phyloP scores from a whole-genome alignment of 2,888 invertebrate genomes.

The Pseudanteris insignis region DNA sequence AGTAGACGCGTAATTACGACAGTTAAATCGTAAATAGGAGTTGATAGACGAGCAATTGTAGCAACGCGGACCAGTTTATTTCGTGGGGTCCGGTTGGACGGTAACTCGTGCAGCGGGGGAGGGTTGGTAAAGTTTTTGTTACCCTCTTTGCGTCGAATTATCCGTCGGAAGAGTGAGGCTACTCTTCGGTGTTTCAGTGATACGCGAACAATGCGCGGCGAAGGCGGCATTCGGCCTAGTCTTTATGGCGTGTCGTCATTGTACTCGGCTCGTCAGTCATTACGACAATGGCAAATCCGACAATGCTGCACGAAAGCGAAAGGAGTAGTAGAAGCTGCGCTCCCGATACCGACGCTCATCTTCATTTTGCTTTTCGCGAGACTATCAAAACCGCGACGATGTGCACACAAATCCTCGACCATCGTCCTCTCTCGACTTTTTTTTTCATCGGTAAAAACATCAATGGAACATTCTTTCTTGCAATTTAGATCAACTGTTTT shows the following conservation, averaged over 20 bases:
- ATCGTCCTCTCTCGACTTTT: no score
- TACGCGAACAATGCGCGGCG: conserved; percentile 32
- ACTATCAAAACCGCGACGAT: conserved; percentile 22
- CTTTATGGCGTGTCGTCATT: conserved; percentile 40
- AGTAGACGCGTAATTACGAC: no score
- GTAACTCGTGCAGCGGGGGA: no score
- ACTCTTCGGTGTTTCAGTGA: conserved; percentile 34
- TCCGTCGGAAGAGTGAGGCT: conserved; percentile 22
- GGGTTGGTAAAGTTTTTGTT: conserved; percentile 8
- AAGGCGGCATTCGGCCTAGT: conserved; percentile 33
- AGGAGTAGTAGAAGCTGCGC: conserved; percentile 29
- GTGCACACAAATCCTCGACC: conserved; percentile 2
- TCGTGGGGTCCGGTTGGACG: neutral
- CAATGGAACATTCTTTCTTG: no score
- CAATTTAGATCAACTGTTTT: no score
- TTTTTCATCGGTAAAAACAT: no score
- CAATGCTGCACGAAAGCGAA: conserved; percentile 39
- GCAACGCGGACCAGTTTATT: conserved; percentile 8
- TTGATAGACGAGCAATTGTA: conserved; percentile 1
- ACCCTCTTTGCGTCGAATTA: conserved; percentile 7
- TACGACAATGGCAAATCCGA: conserved; percentile 40
- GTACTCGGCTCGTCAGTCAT: conserved; percentile 40
- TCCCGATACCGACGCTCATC: conserved; percentile 35
- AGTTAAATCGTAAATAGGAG: no score
- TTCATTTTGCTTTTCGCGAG: conserved; percentile 35